Conservation (phyloP, 2,888 invertebrate genomes). For the Cinara cedri region DNA sequence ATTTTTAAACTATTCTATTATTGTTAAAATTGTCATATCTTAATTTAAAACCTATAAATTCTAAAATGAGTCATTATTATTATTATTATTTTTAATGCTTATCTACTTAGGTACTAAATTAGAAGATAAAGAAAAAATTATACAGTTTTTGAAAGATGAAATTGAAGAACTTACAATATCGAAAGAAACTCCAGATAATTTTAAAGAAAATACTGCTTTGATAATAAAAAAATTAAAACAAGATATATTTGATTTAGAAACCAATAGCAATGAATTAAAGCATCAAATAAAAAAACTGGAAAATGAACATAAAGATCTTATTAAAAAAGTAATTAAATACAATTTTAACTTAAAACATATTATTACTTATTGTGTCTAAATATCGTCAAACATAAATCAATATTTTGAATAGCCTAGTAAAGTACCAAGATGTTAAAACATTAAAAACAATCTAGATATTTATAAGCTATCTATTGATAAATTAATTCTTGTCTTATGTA, state of each 20-base stretch:
- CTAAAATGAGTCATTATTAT: neutral
- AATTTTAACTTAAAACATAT: neutral
- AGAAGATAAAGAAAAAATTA: slow-evolving; percentile 50
- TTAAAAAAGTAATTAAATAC: slow-evolving; percentile 24
- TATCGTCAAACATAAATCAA: too few species aligned
- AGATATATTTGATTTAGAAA: slow-evolving; percentile 44
- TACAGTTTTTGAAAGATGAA: slow-evolving; percentile 42
- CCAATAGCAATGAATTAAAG: slow-evolving; percentile 28
- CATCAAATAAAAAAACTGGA: slow-evolving; percentile 33
- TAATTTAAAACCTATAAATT: neutral
- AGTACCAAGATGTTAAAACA: too few species aligned
- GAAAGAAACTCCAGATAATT: slow-evolving; percentile 3
- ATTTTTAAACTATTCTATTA: neutral
- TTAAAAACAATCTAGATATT: too few species aligned
- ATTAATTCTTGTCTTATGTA: too few species aligned
- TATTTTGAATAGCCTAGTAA: too few species aligned
- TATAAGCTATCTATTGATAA: too few species aligned
- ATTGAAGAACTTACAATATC: slow-evolving; percentile 37
- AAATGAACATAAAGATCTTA: slow-evolving; percentile 26
- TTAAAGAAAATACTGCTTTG: neutral
- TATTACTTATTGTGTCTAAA: neutral
- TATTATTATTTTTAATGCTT: neutral
- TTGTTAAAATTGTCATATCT: too few species aligned
- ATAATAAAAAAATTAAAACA: slow-evolving; percentile 38
- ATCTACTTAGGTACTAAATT: slow-evolving; percentile 34